Evolutionary conservation across 2,797 vertebrate species (phyloP).

Genomic region (Clarias fuscus): DNA sequence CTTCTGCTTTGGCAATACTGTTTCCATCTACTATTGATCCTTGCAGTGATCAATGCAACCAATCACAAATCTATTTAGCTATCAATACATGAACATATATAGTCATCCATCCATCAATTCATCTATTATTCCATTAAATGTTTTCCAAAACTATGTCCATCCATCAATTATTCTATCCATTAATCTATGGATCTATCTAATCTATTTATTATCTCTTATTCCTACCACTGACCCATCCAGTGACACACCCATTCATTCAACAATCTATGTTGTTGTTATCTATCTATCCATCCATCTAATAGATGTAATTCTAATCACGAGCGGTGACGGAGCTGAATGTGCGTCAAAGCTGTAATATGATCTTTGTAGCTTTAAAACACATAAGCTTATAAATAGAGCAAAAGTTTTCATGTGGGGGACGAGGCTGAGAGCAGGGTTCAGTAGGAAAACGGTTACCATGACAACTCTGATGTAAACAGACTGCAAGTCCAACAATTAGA

Average conservation of each 20-base stretch:
- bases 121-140: not conserved
- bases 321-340: not conserved
- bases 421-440: not conserved
- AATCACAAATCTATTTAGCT: not conserved
- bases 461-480: slow-evolving; percentile 15
- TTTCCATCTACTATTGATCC: not conserved
- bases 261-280: not conserved
- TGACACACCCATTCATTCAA: not conserved
- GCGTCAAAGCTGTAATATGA: not conserved
- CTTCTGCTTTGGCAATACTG: not conserved
- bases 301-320: not conserved
- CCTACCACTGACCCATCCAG: too few relatives aligned
- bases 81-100: too few relatives aligned
- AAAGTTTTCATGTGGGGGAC: not conserved
- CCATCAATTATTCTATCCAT: too few relatives aligned
- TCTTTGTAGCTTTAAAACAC: not conserved
- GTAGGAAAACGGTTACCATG: not conserved
- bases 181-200: too few relatives aligned
- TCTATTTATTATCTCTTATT: too few relatives aligned
- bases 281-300: not conserved
- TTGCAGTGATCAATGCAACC: too few relatives aligned
- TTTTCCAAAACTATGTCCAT: too few relatives aligned
- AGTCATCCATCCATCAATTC: not conserved
- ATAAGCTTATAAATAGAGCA: not conserved
- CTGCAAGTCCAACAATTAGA: not conserved